Base-by-base conservation (phyloP, 2,797 vertebrate species). In the Takifugu ocellatus region DNA sequence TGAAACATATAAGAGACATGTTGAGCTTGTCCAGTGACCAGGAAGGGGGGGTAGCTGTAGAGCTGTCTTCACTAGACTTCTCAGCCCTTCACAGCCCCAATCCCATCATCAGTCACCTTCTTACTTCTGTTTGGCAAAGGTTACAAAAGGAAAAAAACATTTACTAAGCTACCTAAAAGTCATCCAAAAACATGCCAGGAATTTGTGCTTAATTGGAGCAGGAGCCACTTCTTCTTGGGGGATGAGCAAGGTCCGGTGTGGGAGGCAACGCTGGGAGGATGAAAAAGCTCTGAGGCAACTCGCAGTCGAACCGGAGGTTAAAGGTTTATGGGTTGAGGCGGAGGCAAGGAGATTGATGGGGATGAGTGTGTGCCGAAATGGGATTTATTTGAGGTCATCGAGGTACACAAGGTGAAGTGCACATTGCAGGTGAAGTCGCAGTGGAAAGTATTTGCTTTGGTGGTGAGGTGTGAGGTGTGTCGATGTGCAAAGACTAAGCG, bases 131-230 rank as follows among this genome's bases (percentile, higher is more conserved):
- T 75, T 45, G 46, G 79, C 39, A 31, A 25, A 31, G 49, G 26
- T n/a, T 14, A 14, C 36, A 10, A 33, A 39, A 39, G 26, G 27
- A 31, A 8, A 16, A 16, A 44, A 26, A 16, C 45, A 53, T 50
- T 59, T 61, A n/a, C n/a, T n/a, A n/a, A n/a, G n/a, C n/a, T n/a
- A 61, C 81, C 77, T 81, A 80, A 56, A 75, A 78, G 81, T 63
- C 54, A 68, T 59, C 54, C 63, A 16, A 59, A 81, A 83, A 74
- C 78, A 87, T 81, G 81, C 47, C 49, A 82, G 81, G 85, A 91
- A 91, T 90, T 84, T 67, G 68, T 51, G 21, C 48, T 84, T 89
- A 85, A 90, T 88, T 86, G 84, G 75, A 68, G 68, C 70, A 44
- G 81, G 82, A 88, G 84, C 78, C 46, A 14, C 64, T 67, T 72